These are phyloP conservation scores for Sesamia nonagrioides DNA, from an alignment of 1,140 invertebrate species.

Conservation along the genomic window DNA sequence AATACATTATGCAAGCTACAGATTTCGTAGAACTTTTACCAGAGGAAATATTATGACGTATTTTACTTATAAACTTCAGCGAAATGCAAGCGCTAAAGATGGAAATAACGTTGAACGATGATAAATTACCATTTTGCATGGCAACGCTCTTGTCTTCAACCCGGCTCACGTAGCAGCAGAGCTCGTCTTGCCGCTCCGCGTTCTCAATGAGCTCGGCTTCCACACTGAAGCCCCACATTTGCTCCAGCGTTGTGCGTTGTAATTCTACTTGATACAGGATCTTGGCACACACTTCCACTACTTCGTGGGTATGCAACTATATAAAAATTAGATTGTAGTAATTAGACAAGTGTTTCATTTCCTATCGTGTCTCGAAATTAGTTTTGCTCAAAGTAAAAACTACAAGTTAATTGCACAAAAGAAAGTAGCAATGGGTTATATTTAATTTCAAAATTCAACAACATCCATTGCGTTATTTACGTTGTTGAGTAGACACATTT, in stretches of 20 bases:
- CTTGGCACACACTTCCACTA: conserved; percentile 98
- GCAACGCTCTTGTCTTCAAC: conserved; percentile 98
- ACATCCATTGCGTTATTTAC: no score
- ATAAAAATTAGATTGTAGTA: background rate
- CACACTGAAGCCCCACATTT: conserved; percentile 99
- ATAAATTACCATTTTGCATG: conserved; percentile 95
- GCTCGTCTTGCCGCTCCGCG: conserved; percentile 97
- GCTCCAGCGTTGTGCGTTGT: conserved; percentile 94
- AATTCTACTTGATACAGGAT: conserved; percentile 98
- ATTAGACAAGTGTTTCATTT: background rate
- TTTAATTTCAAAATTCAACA: no score
- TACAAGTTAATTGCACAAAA: no score
- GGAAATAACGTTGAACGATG: conserved; percentile 11
- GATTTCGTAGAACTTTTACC: conserved; percentile 17
- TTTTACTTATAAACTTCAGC: conserved; percentile 27
- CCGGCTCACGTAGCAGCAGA: conserved; percentile 98
- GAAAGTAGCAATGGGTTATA: no score
- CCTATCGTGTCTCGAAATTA: no score
- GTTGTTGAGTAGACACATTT: no score
- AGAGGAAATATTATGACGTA: conserved; percentile 21
- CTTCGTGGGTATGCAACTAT: conserved; percentile 97
- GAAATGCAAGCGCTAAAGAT: conserved; percentile 31
- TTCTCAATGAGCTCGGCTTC: conserved; percentile 99
- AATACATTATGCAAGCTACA: conserved; percentile 22
- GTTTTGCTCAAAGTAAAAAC: no score